phyloP scores from a whole-genome alignment of 2,797 vertebrate species.

The Ceryle rudis region DNA sequence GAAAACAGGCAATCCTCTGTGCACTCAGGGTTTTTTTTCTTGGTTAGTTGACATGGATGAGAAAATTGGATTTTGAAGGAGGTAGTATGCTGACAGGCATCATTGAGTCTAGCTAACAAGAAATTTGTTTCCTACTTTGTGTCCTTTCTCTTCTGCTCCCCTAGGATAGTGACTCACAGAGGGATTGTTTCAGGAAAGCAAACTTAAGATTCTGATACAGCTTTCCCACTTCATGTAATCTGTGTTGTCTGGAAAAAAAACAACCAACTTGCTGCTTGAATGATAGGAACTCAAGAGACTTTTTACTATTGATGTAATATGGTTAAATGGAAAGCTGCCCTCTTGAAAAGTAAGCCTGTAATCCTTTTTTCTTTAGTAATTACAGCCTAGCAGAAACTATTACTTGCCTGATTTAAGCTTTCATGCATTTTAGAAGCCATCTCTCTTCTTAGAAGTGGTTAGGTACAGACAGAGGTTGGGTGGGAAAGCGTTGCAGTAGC shows the following conservation, averaged over 20 bases:
- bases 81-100: neutral
- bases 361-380: constrained; percentile 2
- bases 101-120: neutral
- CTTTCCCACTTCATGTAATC: neutral
- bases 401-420: neutral
- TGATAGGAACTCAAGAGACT: neutral
- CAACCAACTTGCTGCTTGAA: neutral
- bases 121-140: neutral
- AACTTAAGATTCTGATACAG: neutral
- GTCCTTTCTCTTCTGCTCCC: neutral
- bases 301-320: neutral
- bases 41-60: neutral
- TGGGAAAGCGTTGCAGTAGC: neutral
- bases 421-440: neutral
- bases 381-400: neutral
- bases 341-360: constrained; percentile 28
- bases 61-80: neutral
- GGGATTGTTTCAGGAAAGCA: neutral
- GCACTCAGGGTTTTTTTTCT: neutral
- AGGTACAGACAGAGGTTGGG: neutral
- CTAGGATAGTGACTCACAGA: neutral
- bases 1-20: neutral
- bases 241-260: neutral
- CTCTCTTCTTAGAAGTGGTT: neutral
- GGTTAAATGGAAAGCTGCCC: constrained; percentile 20